Evolutionary conservation across 2,797 vertebrate genomes (phyloP).

Genomic region (Cephalopachus bancanus): DNA sequence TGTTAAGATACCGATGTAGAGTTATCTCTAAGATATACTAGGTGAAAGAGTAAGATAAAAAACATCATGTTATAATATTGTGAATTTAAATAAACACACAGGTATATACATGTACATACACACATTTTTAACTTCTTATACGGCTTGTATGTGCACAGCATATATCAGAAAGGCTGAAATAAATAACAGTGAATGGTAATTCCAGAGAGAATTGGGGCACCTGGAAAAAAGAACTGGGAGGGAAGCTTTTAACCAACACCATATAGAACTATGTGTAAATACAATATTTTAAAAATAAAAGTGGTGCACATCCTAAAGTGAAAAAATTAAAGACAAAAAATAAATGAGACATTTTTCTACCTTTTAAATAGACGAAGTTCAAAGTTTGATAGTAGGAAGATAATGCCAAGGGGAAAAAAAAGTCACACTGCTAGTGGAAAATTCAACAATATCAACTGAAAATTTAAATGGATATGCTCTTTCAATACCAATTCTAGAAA

Average conservation of each 20-base stretch:
- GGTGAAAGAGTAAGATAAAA: constrained; percentile 4
- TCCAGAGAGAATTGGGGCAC: neutral
- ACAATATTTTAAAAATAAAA: neutral
- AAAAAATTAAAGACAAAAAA: neutral
- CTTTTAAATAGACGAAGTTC: neutral
- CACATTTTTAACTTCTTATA: neutral
- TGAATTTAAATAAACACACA: neutral
- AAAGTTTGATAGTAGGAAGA: neutral
- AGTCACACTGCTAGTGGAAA: neutral
- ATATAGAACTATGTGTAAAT: neutral
- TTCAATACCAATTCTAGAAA: constrained; percentile 46
- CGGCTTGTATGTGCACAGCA: neutral
- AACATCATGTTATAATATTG: neutral
- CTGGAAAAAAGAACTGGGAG: neutral
- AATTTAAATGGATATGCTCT: neutral
- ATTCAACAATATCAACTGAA: neutral
- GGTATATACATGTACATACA: neutral
- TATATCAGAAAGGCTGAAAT: neutral
- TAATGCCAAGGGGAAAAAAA: neutral
- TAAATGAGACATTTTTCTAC: neutral
- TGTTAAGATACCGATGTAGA: neutral
- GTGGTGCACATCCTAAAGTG: neutral
- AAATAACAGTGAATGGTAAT: neutral
- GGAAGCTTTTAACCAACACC: constrained; percentile 24
- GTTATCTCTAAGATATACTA: neutral